These are phyloP conservation scores for Scylla paramamosain DNA, from an alignment of 1,140 invertebrate species.

Conservation along the genomic window DNA sequence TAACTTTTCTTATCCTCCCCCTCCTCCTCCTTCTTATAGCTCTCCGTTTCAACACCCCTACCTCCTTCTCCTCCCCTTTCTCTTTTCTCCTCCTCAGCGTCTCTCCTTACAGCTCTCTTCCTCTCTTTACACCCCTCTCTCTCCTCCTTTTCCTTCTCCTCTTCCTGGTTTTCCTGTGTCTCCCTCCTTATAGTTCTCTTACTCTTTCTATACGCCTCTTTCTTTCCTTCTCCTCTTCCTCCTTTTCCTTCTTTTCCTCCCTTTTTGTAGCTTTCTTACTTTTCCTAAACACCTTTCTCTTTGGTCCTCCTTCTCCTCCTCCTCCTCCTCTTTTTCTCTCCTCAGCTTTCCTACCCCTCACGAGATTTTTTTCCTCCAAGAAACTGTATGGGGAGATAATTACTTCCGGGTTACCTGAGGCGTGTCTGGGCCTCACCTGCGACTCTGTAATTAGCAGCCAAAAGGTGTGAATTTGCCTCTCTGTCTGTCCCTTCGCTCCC, in stretches of 20 bases:
- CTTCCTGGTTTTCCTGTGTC: no score
- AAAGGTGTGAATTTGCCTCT: not conserved
- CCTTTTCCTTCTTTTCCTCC: not conserved
- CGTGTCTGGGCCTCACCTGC: not conserved
- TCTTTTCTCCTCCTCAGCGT: not conserved
- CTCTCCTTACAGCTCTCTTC: not conserved
- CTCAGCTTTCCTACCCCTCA: not conserved
- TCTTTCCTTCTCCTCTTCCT: not conserved
- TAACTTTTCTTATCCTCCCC: not conserved
- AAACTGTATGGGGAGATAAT: slow-evolving; percentile 17
- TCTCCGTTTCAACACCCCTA: not conserved
- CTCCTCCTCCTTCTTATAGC: no score
- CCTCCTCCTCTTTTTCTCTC: not conserved
- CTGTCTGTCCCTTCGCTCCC: no score
- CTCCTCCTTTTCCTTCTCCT: not conserved
- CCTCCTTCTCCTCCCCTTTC: not conserved
- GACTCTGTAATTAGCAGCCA: not conserved
- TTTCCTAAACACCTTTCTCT: not conserved
- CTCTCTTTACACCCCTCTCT: not conserved
- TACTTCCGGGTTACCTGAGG: slow-evolving; percentile 11
- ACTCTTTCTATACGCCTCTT: not conserved
- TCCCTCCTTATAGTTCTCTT: not conserved
- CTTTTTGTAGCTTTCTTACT: not conserved
- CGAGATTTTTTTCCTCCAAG: not conserved
- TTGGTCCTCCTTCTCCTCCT: not conserved